phyloP scores from a whole-genome alignment of 2,888 invertebrate species.

The Lumbricus terrestris region DNA sequence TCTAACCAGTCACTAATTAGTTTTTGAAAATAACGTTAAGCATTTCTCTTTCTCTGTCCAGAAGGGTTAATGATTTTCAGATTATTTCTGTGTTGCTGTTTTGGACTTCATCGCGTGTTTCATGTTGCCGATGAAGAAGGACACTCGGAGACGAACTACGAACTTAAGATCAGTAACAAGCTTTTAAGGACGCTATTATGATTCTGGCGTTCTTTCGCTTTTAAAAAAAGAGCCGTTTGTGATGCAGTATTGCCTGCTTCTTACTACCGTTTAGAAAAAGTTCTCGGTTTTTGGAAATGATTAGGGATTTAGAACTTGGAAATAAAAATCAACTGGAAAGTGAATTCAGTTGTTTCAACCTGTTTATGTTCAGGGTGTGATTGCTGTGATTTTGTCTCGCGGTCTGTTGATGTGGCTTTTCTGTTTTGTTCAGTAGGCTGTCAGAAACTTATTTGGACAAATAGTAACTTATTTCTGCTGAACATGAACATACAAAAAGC shows the following conservation, averaged over 20 bases:
- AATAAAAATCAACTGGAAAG: neutral
- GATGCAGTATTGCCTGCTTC: conserved; percentile 3
- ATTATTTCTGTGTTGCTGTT: conserved; percentile 8
- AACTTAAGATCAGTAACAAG: neutral
- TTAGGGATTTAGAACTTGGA: neutral
- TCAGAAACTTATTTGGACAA: neutral
- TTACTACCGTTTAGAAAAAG: neutral
- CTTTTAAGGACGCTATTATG: neutral
- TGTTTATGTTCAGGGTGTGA: conserved; percentile 3
- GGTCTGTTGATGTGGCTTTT: neutral
- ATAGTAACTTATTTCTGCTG: neutral
- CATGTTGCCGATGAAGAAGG: neutral
- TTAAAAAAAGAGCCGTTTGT: neutral
- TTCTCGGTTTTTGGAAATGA: neutral
- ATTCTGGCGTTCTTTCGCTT: neutral
- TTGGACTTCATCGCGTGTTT: neutral
- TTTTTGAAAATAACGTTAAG: neutral
- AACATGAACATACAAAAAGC: neutral
- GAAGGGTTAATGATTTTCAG: conserved; percentile 6
- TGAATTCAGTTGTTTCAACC: neutral
- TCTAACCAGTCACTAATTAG: neutral
- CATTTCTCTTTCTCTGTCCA: conserved; percentile 13
- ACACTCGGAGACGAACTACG: neutral
- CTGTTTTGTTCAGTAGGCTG: neutral
- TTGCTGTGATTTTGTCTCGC: neutral